Conservation (phyloP, 2,113 vertebrate species). For the Callospermophilus lateralis region DNA sequence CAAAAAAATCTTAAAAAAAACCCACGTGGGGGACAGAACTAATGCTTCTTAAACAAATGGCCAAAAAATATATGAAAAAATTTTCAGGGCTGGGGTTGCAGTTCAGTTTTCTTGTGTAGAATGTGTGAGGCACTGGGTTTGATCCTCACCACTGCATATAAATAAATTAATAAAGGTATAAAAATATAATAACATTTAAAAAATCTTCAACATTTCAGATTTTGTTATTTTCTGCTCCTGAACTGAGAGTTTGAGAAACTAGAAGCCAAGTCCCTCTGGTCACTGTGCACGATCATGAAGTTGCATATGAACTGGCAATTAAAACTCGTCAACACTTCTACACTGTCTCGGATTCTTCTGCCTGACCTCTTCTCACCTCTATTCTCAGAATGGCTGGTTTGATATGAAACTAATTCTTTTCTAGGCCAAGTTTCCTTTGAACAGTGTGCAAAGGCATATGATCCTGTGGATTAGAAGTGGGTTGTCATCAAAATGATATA, state of each 20-base stretch:
- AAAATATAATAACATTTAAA: no score
- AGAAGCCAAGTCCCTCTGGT: conserved; percentile 68
- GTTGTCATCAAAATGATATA: conserved; percentile 84
- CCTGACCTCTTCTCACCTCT: conserved; percentile 84
- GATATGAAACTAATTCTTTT: conserved; percentile 85
- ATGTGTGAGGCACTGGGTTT: no score
- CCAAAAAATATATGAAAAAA: no score
- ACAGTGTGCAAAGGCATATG: conserved; percentile 85
- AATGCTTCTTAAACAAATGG: no score
- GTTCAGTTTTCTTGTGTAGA: no score
- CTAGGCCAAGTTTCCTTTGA: conserved; percentile 85
- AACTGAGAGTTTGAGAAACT: conserved; percentile 48
- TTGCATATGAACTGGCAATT: conserved; percentile 74
- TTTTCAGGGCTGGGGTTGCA: no score
- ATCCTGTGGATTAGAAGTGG: conserved; percentile 85
- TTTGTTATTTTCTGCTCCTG: conserved; percentile 53
- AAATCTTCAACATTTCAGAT: no score
- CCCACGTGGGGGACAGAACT: no score
- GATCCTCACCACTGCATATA: no score
- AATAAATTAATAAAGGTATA: no score
- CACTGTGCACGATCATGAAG: conserved; percentile 40
- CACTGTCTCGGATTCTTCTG: conserved; percentile 66
- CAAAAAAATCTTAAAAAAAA: no score
- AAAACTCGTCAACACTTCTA: conserved; percentile 69
- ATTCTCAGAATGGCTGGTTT: conserved; percentile 85